Evolutionary conservation across 1,140 invertebrate species (phyloP).

Genomic region (Potamilus streckersoni): DNA sequence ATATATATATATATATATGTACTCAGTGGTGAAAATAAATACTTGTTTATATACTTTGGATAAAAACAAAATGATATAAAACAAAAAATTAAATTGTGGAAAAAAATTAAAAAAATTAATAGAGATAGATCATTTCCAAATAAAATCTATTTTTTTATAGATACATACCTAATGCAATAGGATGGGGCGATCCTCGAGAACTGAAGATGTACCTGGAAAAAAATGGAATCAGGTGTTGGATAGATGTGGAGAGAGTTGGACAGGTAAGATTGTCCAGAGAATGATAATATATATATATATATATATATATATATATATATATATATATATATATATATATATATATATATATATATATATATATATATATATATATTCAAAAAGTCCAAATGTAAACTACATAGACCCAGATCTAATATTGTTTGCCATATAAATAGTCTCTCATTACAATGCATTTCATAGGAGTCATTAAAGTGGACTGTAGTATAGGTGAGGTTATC

Average conservation of each 20-base stretch:
- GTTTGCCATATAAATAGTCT: not conserved
- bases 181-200: conserved; percentile 61
- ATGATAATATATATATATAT: not conserved
- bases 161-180: conserved; percentile 39
- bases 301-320: not conserved
- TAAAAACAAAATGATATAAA: too few species aligned
- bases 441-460: not conserved
- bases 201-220: conserved; percentile 58
- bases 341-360: not conserved
- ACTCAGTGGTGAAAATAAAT: too few species aligned
- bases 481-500: too few species aligned
- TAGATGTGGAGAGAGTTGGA: conserved; percentile 63
- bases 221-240: conserved; percentile 62
- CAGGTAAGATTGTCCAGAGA: conserved; percentile 39
- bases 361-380: not conserved
- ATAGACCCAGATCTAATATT: too few species aligned
- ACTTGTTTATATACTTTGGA: too few species aligned
- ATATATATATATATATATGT: too few species aligned
- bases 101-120: too few species aligned
- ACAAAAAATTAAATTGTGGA: too few species aligned
- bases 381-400: not conserved
- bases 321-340: not conserved
- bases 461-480: too few species aligned
- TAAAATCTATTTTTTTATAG: conserved; percentile 12
- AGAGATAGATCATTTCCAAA: too few species aligned